Conservation (phyloP, 23 tunicate genomes). For the Styela plicata region DNA sequence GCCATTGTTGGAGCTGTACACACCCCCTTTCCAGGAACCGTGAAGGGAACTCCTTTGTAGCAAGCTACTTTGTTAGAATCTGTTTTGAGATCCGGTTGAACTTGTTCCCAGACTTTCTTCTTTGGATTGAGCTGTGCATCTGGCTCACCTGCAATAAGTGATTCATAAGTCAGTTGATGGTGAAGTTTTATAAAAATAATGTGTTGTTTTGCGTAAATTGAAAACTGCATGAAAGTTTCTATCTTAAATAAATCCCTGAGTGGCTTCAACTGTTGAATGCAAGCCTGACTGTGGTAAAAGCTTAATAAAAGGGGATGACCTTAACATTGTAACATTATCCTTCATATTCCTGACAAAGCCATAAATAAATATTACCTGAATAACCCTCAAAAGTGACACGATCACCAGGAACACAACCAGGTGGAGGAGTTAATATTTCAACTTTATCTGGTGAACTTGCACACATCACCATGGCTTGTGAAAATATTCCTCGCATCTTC, state of each 20-base stretch:
- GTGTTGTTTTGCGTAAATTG: neutral
- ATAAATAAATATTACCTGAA: no score
- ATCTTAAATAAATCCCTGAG: no score
- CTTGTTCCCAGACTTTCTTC: conserved; percentile 87
- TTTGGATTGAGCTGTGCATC: conserved; percentile 81
- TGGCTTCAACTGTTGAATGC: no score
- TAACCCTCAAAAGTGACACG: conserved; percentile 61
- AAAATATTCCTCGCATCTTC: conserved; percentile 86
- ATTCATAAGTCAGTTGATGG: neutral
- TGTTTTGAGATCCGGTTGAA: conserved; percentile 78
- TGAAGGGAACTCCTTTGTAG: conserved; percentile 81
- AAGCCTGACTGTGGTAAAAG: no score
- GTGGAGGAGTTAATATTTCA: conserved; percentile 87
- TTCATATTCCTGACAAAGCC: no score
- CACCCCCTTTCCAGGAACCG: conserved; percentile 81
- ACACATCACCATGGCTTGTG: conserved; percentile 99
- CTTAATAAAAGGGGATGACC: no score
- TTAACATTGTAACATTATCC: no score
- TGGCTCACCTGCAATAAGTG: conserved; percentile 46
- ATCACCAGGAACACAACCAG: conserved; percentile 88
- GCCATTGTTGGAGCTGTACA: conserved; percentile 61
- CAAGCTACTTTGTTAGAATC: conserved; percentile 71
- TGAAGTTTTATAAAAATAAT: no score
- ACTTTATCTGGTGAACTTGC: conserved; percentile 58
- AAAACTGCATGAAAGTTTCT: neutral